Evolutionary conservation across 2,113 vertebrate species (phyloP), one percentile per base, ranked within the genome.

Genomic region (Scortum barcoo): DNA sequence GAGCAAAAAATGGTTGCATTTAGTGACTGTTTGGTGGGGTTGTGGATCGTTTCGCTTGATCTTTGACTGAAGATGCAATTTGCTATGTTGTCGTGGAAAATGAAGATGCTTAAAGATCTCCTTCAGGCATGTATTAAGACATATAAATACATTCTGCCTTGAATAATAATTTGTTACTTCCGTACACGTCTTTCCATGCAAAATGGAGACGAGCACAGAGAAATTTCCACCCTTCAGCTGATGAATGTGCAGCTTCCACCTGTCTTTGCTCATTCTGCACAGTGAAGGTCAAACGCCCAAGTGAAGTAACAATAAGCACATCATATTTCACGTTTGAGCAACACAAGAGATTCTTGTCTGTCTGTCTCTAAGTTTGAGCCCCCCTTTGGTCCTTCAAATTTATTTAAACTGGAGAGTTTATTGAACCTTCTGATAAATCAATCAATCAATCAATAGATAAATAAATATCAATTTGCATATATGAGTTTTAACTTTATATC

Each of bases 211-310:
- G 74, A 67, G 50, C 33, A 30, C 33, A 42, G 19, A 36, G 33
- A 53, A 20, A 26, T 30, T 30, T 30, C 30, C 24, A 4, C 30
- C 5, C 14, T 42, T 33, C 26, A 57, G 36, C 38, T 30, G 36
- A 66, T 56, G 17, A 53, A 74, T 38, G 3, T 19, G 16, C 44
- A 53, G 17, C 24, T 48, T 54, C 42, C 17, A 20, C 6, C 33
- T 66, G 61, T 66, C 36, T 36, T 36, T 3, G 33, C 33, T 65
- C 17, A 17, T 14, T 38, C 24, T 53, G 58, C 44, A 19, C 22
- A 5, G 58, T 54, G 46, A 53, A 63, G 72, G n/a, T 75, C 72
- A 75, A 75, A 65, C 12, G 0, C 6, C 24, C 48, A 22, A 65
- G n/a, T 65, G 1, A 40, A 24, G 11, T 14, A 20, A 53, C n/a